Conservation (phyloP, 2,888 invertebrate genomes). For the Aspidiotus destructor region DNA sequence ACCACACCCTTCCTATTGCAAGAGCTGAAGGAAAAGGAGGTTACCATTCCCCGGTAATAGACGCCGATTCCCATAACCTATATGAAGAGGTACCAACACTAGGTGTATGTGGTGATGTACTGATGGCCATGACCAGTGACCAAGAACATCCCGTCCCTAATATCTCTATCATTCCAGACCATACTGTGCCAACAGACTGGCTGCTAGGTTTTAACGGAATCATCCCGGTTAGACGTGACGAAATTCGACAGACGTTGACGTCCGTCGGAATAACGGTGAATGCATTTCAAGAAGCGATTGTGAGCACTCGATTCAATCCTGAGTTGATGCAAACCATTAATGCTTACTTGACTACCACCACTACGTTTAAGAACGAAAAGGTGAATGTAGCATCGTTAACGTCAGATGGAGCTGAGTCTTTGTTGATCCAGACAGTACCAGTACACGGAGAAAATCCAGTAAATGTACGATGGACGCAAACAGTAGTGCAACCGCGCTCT, state of each 20-base stretch:
- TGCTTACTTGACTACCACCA: neutral
- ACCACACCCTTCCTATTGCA: too few relatives aligned
- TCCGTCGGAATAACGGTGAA: neutral
- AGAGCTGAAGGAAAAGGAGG: too few relatives aligned
- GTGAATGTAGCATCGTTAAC: neutral
- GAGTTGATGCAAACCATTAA: too few relatives aligned
- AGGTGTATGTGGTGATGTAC: too few relatives aligned
- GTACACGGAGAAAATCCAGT: neutral
- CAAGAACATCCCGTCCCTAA: too few relatives aligned
- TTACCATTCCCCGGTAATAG: too few relatives aligned
- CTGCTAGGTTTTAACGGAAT: too few relatives aligned
- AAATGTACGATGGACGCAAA: neutral
- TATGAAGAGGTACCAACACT: too few relatives aligned
- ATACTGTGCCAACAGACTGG: too few relatives aligned
- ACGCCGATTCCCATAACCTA: too few relatives aligned
- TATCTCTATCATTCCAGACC: too few relatives aligned
- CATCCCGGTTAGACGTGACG: neutral
- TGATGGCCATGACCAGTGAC: too few relatives aligned
- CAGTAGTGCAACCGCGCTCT: neutral
- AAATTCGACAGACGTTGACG: neutral
- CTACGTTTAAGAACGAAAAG: neutral
- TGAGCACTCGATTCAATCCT: neutral
- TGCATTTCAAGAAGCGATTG: neutral
- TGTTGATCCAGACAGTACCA: neutral
- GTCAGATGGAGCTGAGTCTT: neutral